Percentiles rank a stretch among this genome's conserved stretches.
Evolutionary conservation across 2,888 invertebrate genomes (phyloP).

Genomic region (Falcaria lacertinaria): DNA sequence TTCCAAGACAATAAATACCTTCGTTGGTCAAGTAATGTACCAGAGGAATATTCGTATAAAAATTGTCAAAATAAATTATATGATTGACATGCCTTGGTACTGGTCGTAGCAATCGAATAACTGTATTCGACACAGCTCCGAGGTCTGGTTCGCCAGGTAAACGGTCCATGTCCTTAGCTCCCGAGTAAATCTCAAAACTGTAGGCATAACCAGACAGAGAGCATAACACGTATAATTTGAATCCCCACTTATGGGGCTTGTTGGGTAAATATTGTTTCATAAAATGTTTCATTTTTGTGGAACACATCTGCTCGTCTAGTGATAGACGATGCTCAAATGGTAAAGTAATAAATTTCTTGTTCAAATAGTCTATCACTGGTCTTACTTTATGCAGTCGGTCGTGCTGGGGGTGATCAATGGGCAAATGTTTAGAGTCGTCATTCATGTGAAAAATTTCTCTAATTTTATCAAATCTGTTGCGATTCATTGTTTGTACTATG

Average conservation of each 20-base stretch:
- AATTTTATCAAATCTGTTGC: constrained; percentile 29
- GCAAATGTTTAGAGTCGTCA: constrained; percentile 22
- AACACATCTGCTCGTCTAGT: constrained; percentile 17
- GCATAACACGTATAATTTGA: constrained; percentile 17
- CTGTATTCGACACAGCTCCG: constrained; percentile 13
- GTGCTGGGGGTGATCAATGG: constrained; percentile 21
- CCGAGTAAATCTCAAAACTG: constrained; percentile 26
- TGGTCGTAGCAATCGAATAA: constrained; percentile 12
- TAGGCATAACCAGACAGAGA: constrained; percentile 24
- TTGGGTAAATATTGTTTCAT: constrained; percentile 15
- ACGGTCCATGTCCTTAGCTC: constrained; percentile 15
- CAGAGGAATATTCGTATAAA: constrained; percentile 35
- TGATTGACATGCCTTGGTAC: constrained; percentile 8
- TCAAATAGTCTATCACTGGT: constrained; percentile 27
- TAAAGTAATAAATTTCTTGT: constrained; percentile 11
- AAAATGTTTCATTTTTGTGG: constrained; percentile 14
- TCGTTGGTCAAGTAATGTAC: constrained; percentile 29
- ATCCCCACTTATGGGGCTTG: constrained; percentile 19
- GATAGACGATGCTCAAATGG: constrained; percentile 13
- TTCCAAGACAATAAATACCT: constrained; percentile 35
- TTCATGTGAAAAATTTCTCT: constrained; percentile 25
- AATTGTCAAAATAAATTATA: constrained; percentile 29
- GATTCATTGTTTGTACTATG: constrained; percentile 20
- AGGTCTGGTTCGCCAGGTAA: constrained; percentile 20
- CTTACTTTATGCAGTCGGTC: constrained; percentile 31